These are phyloP conservation scores for Heliopora coerulea DNA, from an alignment of 92 coral and sea anemone genomes.

Conservation along the genomic window DNA sequence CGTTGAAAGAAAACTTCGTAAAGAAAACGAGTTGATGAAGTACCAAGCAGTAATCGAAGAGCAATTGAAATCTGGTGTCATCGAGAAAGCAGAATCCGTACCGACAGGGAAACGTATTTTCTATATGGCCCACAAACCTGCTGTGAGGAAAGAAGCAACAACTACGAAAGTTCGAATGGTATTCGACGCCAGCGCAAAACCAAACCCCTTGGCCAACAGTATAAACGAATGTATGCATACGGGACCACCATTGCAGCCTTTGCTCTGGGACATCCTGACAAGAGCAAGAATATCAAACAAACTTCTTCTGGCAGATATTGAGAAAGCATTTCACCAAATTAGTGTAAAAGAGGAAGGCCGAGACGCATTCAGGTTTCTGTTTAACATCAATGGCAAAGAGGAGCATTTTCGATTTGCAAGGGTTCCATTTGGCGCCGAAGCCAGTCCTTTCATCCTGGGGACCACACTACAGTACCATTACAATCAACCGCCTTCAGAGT, in stretches of 20 bases:
- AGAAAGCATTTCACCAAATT: constrained; percentile 57
- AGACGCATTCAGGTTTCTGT: constrained; percentile 54
- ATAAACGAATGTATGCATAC: constrained; percentile 57
- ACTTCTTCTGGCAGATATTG: constrained; percentile 47
- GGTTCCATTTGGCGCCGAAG: constrained; percentile 57
- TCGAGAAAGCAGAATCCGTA: constrained; percentile 42
- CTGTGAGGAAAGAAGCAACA: constrained; percentile 50
- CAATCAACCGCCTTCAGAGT: constrained; percentile 51
- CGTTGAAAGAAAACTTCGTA: constrained; percentile 38
- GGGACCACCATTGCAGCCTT: constrained; percentile 60
- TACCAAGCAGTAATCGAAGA: constrained; percentile 39
- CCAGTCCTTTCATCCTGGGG: constrained; percentile 66
- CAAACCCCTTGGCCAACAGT: constrained; percentile 54
- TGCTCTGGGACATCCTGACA: constrained; percentile 60
- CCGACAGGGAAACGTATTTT: constrained; percentile 48
- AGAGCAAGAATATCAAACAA: constrained; percentile 59
- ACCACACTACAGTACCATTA: constrained; percentile 59
- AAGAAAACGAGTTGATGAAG: constrained; percentile 37
- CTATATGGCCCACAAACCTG: constrained; percentile 63
- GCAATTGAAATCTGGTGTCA: constrained; percentile 46
- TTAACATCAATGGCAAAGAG: constrained; percentile 44
- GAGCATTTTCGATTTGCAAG: constrained; percentile 58
- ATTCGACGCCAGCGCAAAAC: constrained; percentile 60
- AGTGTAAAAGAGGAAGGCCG: constrained; percentile 47
- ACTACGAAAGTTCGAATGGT: constrained; percentile 66